Percentiles rank a stretch among this genome's conserved stretches.
Conservation (phyloP, 1,140 invertebrate genomes). For the Eubasilissa regina region DNA sequence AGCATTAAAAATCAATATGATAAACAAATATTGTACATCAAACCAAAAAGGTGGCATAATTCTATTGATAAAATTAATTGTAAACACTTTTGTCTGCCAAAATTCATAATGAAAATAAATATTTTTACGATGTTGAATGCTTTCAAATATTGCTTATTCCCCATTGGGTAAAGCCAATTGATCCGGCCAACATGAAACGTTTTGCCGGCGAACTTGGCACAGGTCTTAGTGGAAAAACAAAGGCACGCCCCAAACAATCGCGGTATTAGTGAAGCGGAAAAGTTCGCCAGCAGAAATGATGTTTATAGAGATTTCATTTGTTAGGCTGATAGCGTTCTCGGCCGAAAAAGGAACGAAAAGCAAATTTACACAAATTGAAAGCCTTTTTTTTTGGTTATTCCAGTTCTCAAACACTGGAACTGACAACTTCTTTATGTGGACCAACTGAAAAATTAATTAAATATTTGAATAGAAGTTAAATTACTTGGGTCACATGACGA, state of each 20-base stretch:
- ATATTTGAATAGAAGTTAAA: too few relatives aligned
- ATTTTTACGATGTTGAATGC: too few relatives aligned
- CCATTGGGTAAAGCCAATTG: neutral
- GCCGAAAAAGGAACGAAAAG: slow-evolving; percentile 4
- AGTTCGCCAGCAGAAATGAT: slow-evolving; percentile 2
- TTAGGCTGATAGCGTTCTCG: neutral
- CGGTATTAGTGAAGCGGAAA: slow-evolving; percentile 1
- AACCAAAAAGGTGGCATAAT: too few relatives aligned
- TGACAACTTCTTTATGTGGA: neutral
- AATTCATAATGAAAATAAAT: too few relatives aligned
- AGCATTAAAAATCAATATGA: too few relatives aligned
- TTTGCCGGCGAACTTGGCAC: neutral
- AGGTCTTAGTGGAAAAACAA: slow-evolving; percentile 14
- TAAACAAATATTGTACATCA: too few relatives aligned
- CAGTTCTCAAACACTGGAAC: slow-evolving; percentile 2
- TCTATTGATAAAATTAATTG: too few relatives aligned
- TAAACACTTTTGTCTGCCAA: too few relatives aligned
- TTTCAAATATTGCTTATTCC: too few relatives aligned
- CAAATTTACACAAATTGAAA: slow-evolving; percentile 25
- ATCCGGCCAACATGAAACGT: neutral
- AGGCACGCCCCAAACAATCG: neutral
- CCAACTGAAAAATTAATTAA: too few relatives aligned
- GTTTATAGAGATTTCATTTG: slow-evolving; percentile 28
- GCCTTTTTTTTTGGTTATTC: neutral
- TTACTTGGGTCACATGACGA: too few relatives aligned